A percentile compares a stretch with the other conserved stretches of the same genome.
Conservation (phyloP, 2,888 invertebrate species). For the Mythimna albipuncta region DNA sequence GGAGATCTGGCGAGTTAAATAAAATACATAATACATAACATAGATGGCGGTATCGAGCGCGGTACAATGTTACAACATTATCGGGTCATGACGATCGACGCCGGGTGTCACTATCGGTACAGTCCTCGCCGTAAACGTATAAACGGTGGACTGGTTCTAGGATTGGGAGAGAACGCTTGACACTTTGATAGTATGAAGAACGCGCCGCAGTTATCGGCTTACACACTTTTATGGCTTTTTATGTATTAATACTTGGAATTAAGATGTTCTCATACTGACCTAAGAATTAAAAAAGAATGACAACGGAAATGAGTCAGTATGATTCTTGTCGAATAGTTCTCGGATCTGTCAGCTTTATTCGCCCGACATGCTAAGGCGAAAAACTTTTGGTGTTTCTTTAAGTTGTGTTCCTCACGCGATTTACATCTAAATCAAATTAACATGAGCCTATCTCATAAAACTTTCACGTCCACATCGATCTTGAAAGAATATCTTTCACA, state of each 20-base stretch:
- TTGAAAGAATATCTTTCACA: constrained; percentile 52
- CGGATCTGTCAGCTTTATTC: constrained; percentile 45
- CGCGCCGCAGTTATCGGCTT: constrained; percentile 60
- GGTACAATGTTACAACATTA: constrained; percentile 74
- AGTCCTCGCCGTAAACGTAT: constrained; percentile 69
- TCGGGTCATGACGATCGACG: constrained; percentile 79
- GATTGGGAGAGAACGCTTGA: constrained; percentile 64
- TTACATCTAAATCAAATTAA: constrained; percentile 40
- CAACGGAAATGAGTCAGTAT: constrained; percentile 59
- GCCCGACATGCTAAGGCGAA: constrained; percentile 18
- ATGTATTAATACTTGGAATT: constrained; percentile 54
- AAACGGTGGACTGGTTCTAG: constrained; percentile 66
- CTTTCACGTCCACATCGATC: constrained; percentile 24
- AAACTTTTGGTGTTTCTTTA: constrained; percentile 22
- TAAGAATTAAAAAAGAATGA: constrained; percentile 54
- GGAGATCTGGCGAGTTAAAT: constrained; percentile 59
- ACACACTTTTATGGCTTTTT: constrained; percentile 58
- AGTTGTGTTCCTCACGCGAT: constrained; percentile 29
- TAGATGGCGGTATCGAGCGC: constrained; percentile 68
- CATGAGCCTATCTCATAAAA: constrained; percentile 27
- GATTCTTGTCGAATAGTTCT: constrained; percentile 54
- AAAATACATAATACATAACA: constrained; percentile 69
- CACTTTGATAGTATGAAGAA: constrained; percentile 58
- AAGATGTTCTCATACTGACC: constrained; percentile 47
- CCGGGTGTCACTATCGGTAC: constrained; percentile 75